Evolutionary conservation across 2,797 vertebrate genomes (phyloP).

Genomic region (Gouania willdenowi): DNA sequence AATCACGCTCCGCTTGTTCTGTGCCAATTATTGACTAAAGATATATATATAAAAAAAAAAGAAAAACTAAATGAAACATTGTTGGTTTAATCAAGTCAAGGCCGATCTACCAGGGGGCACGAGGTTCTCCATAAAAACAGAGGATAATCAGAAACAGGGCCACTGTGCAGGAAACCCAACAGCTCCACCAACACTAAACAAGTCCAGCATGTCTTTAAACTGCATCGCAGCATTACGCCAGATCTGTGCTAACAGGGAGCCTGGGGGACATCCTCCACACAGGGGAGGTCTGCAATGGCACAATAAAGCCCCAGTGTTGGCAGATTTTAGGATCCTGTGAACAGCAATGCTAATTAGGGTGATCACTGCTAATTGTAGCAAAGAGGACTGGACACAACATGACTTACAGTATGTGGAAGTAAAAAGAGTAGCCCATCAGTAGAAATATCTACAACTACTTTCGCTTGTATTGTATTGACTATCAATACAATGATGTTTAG

Average conservation of each 20-base stretch:
- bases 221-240: constrained; percentile 59
- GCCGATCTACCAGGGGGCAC: constrained; percentile 49
- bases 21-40: constrained; percentile 36
- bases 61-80: constrained; percentile 34
- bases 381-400: constrained; percentile 28
- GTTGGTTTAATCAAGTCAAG: constrained; percentile 57
- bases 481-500: too few species aligned
- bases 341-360: constrained; percentile 51
- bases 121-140: constrained; percentile 54
- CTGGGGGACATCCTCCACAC: constrained; percentile 58
- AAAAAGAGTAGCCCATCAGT: too few species aligned
- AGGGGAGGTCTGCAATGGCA: constrained; percentile 44
- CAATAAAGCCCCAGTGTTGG: constrained; percentile 57
- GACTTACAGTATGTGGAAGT: too few species aligned
- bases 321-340: constrained; percentile 65
- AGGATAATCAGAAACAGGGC: constrained; percentile 72
- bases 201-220: constrained; percentile 54
- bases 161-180: constrained; percentile 45
- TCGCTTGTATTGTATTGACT: too few species aligned
- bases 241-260: constrained; percentile 43
- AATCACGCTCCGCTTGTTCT: constrained; percentile 14
- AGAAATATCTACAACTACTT: too few species aligned
- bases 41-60: not conserved
- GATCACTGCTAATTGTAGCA: constrained; percentile 43
- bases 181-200: constrained; percentile 52